Conservation (phyloP, 2,797 vertebrate species). For the Mycteria americana region DNA sequence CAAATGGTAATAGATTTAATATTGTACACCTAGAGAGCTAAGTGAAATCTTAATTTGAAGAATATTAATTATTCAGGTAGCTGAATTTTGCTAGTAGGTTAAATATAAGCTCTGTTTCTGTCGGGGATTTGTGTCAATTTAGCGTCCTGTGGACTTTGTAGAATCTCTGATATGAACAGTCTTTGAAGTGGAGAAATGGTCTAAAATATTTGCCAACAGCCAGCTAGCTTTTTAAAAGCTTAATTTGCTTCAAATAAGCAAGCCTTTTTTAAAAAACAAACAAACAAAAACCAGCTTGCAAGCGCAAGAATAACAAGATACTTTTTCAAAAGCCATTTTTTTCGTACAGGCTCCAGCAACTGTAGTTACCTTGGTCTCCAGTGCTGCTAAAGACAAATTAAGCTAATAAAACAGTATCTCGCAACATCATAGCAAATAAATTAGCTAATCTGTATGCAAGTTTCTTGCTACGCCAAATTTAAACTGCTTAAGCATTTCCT, state of each 20-base stretch:
- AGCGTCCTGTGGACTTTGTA: neutral
- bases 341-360: neutral
- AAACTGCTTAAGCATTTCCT: neutral
- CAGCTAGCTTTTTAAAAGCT: conserved; percentile 14
- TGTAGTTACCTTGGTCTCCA: conserved; percentile 63
- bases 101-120: conserved; percentile 19
- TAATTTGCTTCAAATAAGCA: conserved; percentile 7
- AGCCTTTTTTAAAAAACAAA: neutral
- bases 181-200: conserved; percentile 39
- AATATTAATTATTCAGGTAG: conserved; percentile 40
- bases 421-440: conserved; percentile 42
- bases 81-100: conserved; percentile 21
- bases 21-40: neutral
- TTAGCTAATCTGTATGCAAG: conserved; percentile 35
- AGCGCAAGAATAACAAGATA: neutral
- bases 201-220: conserved; percentile 33
- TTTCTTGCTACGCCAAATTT: conserved; percentile 4
- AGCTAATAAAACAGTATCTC: conserved; percentile 58
- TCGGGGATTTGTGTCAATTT: conserved; percentile 8
- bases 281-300: neutral
- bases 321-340: neutral
- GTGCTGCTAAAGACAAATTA: conserved; percentile 51
- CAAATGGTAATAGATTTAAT: neutral
- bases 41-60: conserved; percentile 23
- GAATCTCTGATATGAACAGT: neutral